A percentile compares a stretch with the other conserved stretches of the same genome.
Evolutionary conservation across 2,888 invertebrate species (phyloP).

Genomic region (Rhingia campestris): DNA sequence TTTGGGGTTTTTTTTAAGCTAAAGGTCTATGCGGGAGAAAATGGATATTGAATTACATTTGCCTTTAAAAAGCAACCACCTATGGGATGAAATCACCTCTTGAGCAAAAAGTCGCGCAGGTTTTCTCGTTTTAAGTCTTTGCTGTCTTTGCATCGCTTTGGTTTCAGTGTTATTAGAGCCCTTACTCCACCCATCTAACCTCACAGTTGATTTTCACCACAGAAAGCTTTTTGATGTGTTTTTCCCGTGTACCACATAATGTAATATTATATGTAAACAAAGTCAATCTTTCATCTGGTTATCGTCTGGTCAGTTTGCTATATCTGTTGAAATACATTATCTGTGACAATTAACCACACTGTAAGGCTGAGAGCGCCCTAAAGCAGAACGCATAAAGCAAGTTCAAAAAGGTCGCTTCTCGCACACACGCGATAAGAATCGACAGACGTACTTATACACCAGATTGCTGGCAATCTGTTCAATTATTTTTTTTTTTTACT

Average conservation of each 20-base stretch:
- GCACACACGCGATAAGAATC: conserved; percentile 43
- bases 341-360: conserved; percentile 24
- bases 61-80: no score
- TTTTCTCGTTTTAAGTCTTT: no score
- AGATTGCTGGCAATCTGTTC: conserved; percentile 10
- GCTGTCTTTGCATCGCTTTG: no score
- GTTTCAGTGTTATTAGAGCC: no score
- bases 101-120: no score
- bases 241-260: neutral
- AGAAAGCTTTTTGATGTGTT: neutral
- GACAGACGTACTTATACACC: conserved; percentile 17
- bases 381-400: conserved; percentile 24
- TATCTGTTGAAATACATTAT: conserved; percentile 2
- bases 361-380: neutral
- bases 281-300: conserved; percentile 6
- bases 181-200: no score
- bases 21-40: no score
- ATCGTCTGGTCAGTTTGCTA: neutral
- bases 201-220: neutral
- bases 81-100: no score
- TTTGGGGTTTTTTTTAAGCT: no score
- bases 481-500: neutral
- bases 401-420: conserved; percentile 43
- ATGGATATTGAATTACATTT: no score
- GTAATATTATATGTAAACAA: neutral